Base-by-base conservation (phyloP, 2,797 vertebrate species). In the Eulemur coronatus region DNA sequence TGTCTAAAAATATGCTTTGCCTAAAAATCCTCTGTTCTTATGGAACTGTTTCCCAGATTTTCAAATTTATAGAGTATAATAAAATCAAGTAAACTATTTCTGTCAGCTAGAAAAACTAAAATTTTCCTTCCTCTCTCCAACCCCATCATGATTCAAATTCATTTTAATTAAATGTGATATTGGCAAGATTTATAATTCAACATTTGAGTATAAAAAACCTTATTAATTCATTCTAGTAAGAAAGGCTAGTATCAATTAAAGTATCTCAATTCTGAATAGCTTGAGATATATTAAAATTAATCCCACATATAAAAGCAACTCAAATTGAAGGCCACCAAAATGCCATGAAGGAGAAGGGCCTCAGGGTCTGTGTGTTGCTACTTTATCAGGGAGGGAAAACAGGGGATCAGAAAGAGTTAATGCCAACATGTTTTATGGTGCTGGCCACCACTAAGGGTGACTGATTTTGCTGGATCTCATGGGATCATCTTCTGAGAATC, bases 101-200 rank as follows among this genome's bases (percentile, higher is more conserved):
- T 84, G 26, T 35, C 41, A 86, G 26, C 55, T 43, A 91, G 26
- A 89, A 89, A 94, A 85, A 94, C 59, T 65, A 87, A 88, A 81
- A 22, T 15, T 72, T 69, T 33, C 59, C 41, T 69, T 80, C 38
- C 14, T 93, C 12, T 94, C 14, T 94, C 14, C 22, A 75, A 52
- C 30, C 43, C n/a, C 41, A 73, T 48, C 7, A 57, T 89, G 17
- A 94, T 92, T 93, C 26, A 78, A 84, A 93, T 87, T 84, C 41
- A 55, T 84, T 95, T 92, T 93, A 93, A 91, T 93, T 61, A 70
- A 87, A 86, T 59, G 38, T 85, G 57, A 93, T 73, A 72, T n/a
- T 84, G 43, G 65, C 55, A 97, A 92, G 61, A 81, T 92, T 87
- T 96, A 2, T 50, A 82, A 91, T 75, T 82, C 24, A 91, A 22